Evolutionary conservation across 1,140 invertebrate species (phyloP), one percentile per base, ranked within the genome.

Genomic region (Aphaenogaster rudis): DNA sequence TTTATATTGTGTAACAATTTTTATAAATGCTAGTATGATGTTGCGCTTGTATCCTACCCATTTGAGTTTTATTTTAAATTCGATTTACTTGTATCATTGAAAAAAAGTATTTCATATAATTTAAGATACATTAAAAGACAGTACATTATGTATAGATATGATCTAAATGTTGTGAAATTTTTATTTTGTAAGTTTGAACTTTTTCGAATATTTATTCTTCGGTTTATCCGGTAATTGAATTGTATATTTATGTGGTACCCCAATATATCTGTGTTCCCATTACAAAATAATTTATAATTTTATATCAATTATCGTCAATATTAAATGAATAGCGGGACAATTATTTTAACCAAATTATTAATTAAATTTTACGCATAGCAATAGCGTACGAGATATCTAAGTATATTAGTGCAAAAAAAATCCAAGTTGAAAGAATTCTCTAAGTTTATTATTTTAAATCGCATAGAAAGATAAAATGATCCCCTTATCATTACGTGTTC

Each of bases 391-490:
- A 71, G 2, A 81, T 81, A 63, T 0, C 21, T 76, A 21, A 21
- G n/a, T 21, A 63, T 84, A 63, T 84, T 67, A 36, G 45, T 77
- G 36, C 50, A n/a, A 66, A 45, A 67, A 67, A 54, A 74, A 57
- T 59, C 74, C 71, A 57, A 50, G 28, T 85, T 36, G 13, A 88
- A 86, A 76, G 28, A 59, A 81, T 82, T 48, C 21, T 86, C 64
- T 78, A 72, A 72, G 71, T 82, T 77, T 87, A 88, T 77, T 87
- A 87, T 33, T 64, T 78, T 21, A 66, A 88, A 15, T 91, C 42
- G 21, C 21, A 81, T 84, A 86, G 67, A 90, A 88, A 88, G 86
- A 86, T 91, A 86, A 90, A 91, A 88, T 86, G 33, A 72, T 88
- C 76, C 1, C 21, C 74, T 88, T 86, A 86, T 80, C 61, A 81